Evolutionary conservation across 2,113 vertebrate genomes (phyloP).

Genomic region (Hemibagrus wyckioides): DNA sequence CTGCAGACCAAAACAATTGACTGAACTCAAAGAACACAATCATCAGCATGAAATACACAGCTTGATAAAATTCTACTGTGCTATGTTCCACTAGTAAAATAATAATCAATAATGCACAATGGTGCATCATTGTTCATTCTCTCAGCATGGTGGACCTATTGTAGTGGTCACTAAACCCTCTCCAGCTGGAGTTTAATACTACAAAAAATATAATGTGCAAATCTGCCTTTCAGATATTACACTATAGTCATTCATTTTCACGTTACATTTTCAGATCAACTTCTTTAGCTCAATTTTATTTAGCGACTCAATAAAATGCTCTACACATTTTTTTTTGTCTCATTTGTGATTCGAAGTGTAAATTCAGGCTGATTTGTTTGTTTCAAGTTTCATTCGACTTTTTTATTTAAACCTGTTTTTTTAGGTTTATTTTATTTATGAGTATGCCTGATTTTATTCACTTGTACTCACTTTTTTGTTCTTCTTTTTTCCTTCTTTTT

Average conservation of each 20-base stretch:
- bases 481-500: neutral
- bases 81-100: neutral
- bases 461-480: neutral
- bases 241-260: no score
- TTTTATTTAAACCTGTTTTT: neutral
- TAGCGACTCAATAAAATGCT: neutral
- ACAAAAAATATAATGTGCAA: no score
- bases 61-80: neutral
- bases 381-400: neutral
- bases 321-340: neutral
- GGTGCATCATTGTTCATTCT: constrained; percentile 1
- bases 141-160: neutral
- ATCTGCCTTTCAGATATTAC: no score
- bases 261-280: no score
- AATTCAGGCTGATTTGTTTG: neutral
- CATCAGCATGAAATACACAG: neutral
- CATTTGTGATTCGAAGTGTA: neutral
- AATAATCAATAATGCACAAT: neutral
- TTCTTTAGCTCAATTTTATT: neutral
- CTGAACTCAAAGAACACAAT: neutral
- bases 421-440: neutral
- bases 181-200: neutral
- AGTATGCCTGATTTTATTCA: neutral
- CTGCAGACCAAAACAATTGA: neutral
- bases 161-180: neutral